Base-by-base conservation (phyloP, 2,113 vertebrate species). In the Silurus glanis region DNA sequence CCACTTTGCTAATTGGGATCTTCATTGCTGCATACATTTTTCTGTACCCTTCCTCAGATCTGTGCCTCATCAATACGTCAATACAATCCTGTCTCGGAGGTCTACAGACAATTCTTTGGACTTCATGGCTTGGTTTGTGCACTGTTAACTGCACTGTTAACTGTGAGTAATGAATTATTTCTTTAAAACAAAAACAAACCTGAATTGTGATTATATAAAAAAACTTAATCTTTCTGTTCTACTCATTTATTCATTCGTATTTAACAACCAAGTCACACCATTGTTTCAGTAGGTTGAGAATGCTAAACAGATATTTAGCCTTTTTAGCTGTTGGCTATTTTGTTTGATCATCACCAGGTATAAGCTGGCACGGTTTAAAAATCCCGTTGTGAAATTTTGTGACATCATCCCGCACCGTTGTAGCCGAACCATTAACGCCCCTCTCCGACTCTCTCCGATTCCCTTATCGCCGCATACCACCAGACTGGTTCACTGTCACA, bases 401-500 rank as follows among this genome's bases (percentile, higher is more conserved):
- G 74, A 78, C 74, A 51, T 75, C 47, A 78, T 78, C 51, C 16
- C 0, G 12, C 25, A 78, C 23, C 51, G 25, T 56, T n/a, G 51
- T 78, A 78, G 51, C 49, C 74, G 25, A n/a, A 56, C 74, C 37
- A 25, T 55, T 78, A 78, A 55, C 14, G 12, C 25, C 37, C 37
- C 37, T 37, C 37, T 78, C 37, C 6, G 23, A 25, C 74, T 55
- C 51, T 55, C 13, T 78, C 51, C 6, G 74, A 78, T 55, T 78
- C 51, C 74, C 74, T 78, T 78, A 78, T 78, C 74, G 16, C 23
- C 3, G 13, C 51, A 25, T 78, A 25, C 74, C 74, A 80, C 78
- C 55, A 80, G 56, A 80, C 78, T 80, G 78, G 55, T 80, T 80
- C 45, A 80, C 76, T 80, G 76, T 80, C 76, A 80, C 76, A 80